A percentile compares a stretch with the other conserved stretches of the same genome.
These are phyloP conservation scores for Helicoverpa assulta DNA, from an alignment of 2,888 invertebrate genomes.

Conservation along the genomic window DNA sequence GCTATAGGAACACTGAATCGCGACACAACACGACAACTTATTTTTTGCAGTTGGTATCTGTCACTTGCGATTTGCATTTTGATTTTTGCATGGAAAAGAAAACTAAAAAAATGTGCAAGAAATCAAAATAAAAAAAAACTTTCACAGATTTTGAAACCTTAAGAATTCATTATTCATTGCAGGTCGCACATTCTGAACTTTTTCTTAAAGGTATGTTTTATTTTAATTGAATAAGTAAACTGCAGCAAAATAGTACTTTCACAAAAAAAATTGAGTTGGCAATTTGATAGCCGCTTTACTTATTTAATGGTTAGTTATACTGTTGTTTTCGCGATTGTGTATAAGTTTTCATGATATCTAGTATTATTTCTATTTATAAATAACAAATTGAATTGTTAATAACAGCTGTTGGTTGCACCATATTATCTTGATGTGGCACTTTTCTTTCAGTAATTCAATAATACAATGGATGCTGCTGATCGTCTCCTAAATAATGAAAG, in stretches of 20 bases:
- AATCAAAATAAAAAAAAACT: conserved; percentile 36
- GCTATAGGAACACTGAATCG: background rate
- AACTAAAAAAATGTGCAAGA: conserved; percentile 35
- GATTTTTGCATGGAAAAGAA: conserved; percentile 19
- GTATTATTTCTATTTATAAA: background rate
- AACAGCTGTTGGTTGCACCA: conserved; percentile 46
- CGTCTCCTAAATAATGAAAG: conserved; percentile 68
- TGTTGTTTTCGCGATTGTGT: background rate
- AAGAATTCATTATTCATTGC: background rate
- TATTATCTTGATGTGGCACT: conserved; percentile 11
- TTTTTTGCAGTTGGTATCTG: conserved; percentile 17
- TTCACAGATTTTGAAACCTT: conserved; percentile 1
- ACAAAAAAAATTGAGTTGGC: conserved; percentile 62
- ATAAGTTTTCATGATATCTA: background rate
- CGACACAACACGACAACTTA: too few species aligned
- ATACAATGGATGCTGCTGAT: conserved; percentile 80
- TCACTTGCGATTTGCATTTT: conserved; percentile 6
- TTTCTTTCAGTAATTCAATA: conserved; percentile 49
- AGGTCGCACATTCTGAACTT: conserved; percentile 9
- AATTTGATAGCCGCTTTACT: conserved; percentile 34
- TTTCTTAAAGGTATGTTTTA: conserved; percentile 28
- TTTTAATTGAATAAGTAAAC: background rate
- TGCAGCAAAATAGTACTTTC: conserved; percentile 45
- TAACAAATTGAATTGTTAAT: conserved; percentile 15
- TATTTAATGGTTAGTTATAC: background rate